phyloP scores from a whole-genome alignment of 2,797 vertebrate species.

The Ataeniobius toweri region DNA sequence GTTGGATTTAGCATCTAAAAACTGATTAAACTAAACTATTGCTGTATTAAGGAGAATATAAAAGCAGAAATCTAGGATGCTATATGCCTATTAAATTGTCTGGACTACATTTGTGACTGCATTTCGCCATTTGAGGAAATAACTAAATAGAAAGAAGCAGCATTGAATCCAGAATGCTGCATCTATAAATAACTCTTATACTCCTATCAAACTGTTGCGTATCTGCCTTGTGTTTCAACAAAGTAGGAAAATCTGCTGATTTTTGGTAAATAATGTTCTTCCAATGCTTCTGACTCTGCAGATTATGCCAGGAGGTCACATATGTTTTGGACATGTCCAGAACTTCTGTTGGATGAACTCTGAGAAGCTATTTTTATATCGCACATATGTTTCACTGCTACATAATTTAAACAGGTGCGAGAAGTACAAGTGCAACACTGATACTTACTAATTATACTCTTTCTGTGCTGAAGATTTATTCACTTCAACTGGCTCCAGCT shows the following conservation, averaged over 20 bases:
- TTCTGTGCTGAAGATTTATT: not conserved
- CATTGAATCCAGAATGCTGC: not conserved
- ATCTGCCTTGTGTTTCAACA: not conserved
- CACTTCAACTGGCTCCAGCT: not conserved
- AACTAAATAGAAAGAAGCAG: not conserved
- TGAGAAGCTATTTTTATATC: not conserved
- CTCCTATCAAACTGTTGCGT: not conserved
- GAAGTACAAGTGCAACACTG: not conserved
- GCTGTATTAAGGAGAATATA: not conserved
- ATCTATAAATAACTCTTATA: not conserved
- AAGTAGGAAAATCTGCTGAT: not conserved
- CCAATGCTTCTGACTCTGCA: not conserved
- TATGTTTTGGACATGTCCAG: not conserved
- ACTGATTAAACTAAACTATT: not conserved
- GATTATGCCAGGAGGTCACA: not conserved
- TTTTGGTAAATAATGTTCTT: not conserved
- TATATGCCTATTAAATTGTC: not conserved
- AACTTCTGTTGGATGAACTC: not conserved
- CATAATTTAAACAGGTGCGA: not conserved
- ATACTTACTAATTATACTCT: not conserved
- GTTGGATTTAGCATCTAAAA: not conserved
- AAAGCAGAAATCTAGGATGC: not conserved
- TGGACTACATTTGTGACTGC: not conserved
- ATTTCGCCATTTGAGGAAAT: not conserved
- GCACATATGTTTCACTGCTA: not conserved